Evolutionary conservation across 2,797 vertebrate genomes (phyloP).

Genomic region (Lepilemur septentrionalis): DNA sequence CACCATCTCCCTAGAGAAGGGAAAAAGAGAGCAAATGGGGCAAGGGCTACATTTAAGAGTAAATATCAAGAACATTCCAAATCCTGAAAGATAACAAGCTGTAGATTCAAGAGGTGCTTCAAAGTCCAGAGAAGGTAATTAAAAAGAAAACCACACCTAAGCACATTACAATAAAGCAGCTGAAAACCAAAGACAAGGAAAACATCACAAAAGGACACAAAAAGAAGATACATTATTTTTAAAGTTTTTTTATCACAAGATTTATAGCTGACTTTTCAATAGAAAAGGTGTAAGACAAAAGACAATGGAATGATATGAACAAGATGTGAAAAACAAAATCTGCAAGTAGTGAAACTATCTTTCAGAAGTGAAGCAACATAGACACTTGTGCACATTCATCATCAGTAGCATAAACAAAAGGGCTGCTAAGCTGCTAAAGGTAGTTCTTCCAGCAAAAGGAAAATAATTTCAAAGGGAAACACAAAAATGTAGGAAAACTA

Average conservation of each 20-base stretch:
- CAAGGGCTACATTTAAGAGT: neutral
- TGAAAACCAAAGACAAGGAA: neutral
- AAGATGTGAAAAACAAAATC: neutral
- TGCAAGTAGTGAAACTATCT: neutral
- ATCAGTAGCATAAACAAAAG: neutral
- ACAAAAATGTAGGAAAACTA: neutral
- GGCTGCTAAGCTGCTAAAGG: neutral
- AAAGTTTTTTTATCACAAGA: neutral
- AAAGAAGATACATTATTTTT: conserved; percentile 21
- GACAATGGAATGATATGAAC: neutral
- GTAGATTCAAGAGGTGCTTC: neutral
- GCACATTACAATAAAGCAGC: neutral
- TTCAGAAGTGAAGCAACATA: neutral
- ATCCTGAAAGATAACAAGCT: neutral
- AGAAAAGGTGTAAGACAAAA: neutral
- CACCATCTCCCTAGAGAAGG: neutral
- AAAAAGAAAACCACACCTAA: neutral
- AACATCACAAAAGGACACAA: neutral
- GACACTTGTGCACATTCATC: neutral
- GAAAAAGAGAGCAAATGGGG: neutral
- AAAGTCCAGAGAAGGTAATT: neutral
- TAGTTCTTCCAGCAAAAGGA: neutral
- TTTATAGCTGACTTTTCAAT: neutral
- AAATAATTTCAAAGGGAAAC: neutral
- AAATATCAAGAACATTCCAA: neutral